phyloP scores from a whole-genome alignment of 1,140 invertebrate species.

The Sipha flava region DNA sequence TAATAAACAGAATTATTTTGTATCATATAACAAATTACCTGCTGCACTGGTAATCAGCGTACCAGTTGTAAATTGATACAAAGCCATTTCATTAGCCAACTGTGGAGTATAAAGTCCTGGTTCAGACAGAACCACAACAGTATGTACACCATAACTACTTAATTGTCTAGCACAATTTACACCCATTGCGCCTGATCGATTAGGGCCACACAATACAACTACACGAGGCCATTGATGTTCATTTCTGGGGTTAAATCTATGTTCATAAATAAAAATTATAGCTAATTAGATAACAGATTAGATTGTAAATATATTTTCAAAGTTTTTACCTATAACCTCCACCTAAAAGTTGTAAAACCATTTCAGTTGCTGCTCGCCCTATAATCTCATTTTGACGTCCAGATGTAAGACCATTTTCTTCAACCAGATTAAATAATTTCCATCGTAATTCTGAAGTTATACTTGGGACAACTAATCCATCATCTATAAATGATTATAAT shows the following conservation, averaged over 20 bases:
- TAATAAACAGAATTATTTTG: background rate
- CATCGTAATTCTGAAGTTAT: slow-evolving; percentile 58
- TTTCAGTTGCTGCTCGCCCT: slow-evolving; percentile 66
- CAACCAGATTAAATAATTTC: slow-evolving; percentile 57
- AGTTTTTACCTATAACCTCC: slow-evolving; percentile 55
- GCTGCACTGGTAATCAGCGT: slow-evolving; percentile 48
- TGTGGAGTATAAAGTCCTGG: slow-evolving; percentile 41
- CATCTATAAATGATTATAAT: slow-evolving; percentile 47
- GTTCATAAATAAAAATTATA: background rate
- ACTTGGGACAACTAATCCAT: slow-evolving; percentile 68
- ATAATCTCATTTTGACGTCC: slow-evolving; percentile 64
- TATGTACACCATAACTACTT: slow-evolving; percentile 69
- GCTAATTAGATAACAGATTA: background rate
- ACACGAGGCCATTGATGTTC: slow-evolving; percentile 71
- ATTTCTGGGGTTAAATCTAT: slow-evolving; percentile 65
- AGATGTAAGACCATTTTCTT: slow-evolving; percentile 56
- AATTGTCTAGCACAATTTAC: slow-evolving; percentile 61
- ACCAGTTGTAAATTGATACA: slow-evolving; percentile 56
- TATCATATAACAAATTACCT: slow-evolving; percentile 40
- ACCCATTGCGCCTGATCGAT: slow-evolving; percentile 61
- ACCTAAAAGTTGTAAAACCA: slow-evolving; percentile 66
- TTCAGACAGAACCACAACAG: slow-evolving; percentile 57
- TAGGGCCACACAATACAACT: slow-evolving; percentile 62
- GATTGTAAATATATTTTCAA: too few relatives aligned
- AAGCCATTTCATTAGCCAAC: slow-evolving; percentile 50